Evolutionary conservation across 2,797 vertebrate genomes (phyloP).

Genomic region (Natrix natrix): DNA sequence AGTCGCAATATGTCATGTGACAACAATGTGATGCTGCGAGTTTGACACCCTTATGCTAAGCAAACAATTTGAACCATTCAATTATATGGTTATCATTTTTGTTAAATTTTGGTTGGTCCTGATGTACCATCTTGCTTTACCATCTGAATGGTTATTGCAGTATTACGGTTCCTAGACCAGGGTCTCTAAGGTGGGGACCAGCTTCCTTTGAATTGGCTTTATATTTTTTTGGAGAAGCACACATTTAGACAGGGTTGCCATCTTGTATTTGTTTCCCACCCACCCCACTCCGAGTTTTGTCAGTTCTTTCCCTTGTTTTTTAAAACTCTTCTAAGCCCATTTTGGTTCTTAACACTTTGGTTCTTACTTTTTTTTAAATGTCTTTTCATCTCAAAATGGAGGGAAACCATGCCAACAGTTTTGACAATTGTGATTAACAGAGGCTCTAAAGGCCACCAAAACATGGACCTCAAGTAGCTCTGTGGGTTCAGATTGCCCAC

Average conservation of each 20-base stretch:
- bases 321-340: neutral
- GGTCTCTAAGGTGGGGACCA: rapidly evolving
- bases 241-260: neutral
- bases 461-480: neutral
- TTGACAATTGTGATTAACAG: neutral
- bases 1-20: too few relatives aligned
- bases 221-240: neutral
- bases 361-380: neutral
- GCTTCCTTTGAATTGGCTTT: neutral
- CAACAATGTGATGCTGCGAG: too few relatives aligned
- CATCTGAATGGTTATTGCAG: neutral
- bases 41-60: neutral
- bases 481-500: neutral
- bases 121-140: neutral
- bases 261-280: neutral
- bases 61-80: neutral
- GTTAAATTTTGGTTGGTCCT: neutral
- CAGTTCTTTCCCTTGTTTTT: neutral
- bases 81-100: neutral
- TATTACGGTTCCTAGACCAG: neutral
- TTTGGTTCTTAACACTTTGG: neutral
- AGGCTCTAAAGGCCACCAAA: neutral
- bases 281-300: neutral
- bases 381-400: neutral
- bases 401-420: neutral